Conservation (phyloP, 2,888 invertebrate species). For the Lissonota sp. region DNA sequence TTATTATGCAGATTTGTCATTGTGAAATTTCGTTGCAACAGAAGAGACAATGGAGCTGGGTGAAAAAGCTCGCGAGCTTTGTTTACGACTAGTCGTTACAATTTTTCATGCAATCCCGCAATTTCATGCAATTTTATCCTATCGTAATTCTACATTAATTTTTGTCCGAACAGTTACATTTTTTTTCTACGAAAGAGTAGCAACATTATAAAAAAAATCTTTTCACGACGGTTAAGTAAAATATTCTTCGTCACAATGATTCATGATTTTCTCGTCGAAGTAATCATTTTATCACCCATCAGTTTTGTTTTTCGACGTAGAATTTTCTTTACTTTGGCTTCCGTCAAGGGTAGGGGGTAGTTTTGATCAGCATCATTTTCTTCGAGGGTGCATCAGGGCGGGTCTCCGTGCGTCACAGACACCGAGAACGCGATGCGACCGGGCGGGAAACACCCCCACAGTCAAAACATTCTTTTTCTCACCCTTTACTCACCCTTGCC, state of each 20-base stretch:
- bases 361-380: background rate
- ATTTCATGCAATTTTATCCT: conserved; percentile 3
- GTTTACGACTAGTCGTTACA: conserved; percentile 24
- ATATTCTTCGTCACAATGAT: too few relatives aligned
- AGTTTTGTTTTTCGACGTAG: background rate
- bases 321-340: background rate
- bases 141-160: conserved; percentile 43
- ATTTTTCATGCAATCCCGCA: conserved; percentile 30
- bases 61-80: conserved; percentile 13
- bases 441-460: conserved; percentile 22
- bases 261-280: too few relatives aligned
- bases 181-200: background rate
- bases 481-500: background rate
- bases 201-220: too few relatives aligned
- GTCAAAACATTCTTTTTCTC: background rate
- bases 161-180: background rate
- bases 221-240: too few relatives aligned
- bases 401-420: conserved; percentile 50
- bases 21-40: conserved; percentile 1
- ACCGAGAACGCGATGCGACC: conserved; percentile 6
- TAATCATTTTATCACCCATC: too few relatives aligned
- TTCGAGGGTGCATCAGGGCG: conserved; percentile 15
- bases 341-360: background rate
- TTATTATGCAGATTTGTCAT: conserved; percentile 33
- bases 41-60: conserved; percentile 14